phyloP scores from a whole-genome alignment of 23 tunicate species.

The Styela clava region DNA sequence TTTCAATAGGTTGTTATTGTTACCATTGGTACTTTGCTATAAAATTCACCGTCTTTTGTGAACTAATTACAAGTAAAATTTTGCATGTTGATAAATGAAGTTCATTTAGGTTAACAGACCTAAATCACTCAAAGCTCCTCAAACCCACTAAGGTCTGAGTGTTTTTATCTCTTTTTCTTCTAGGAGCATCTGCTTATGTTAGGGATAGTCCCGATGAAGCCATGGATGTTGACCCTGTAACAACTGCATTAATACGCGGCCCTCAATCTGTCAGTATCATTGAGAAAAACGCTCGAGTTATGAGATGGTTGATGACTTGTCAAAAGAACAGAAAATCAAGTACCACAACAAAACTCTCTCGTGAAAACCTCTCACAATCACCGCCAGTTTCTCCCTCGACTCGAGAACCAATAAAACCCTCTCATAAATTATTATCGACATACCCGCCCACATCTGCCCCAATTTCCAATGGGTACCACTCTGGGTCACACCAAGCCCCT shows the following conservation, averaged over 20 bases:
- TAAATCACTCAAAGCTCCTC: too few relatives aligned
- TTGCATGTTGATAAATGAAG: too few relatives aligned
- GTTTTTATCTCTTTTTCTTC: too few relatives aligned
- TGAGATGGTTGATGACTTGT: slow-evolving; percentile 88
- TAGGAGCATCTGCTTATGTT: slow-evolving; percentile 95
- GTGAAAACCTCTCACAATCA: background rate
- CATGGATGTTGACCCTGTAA: slow-evolving; percentile 62
- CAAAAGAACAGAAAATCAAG: slow-evolving; percentile 36
- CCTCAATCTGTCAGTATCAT: slow-evolving; percentile 75
- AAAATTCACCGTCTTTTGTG: too few relatives aligned
- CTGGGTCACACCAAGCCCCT: background rate
- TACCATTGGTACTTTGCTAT: too few relatives aligned
- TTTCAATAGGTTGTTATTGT: too few relatives aligned
- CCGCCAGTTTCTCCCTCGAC: slow-evolving; percentile 17
- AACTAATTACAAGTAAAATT: too few relatives aligned
- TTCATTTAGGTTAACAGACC: too few relatives aligned
- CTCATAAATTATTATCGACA: slow-evolving; percentile 12
- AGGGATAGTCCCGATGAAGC: slow-evolving; percentile 88
- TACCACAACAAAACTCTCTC: background rate
- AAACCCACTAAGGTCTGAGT: too few relatives aligned
- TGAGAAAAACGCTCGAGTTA: slow-evolving; percentile 88
- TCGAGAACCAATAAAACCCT: slow-evolving; percentile 10
- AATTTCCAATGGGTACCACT: background rate
- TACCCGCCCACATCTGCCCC: slow-evolving; percentile 14
- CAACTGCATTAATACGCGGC: slow-evolving; percentile 42